Evolutionary conservation across 1,140 invertebrate genomes (phyloP).

Genomic region (Trichonephila inaurata): DNA sequence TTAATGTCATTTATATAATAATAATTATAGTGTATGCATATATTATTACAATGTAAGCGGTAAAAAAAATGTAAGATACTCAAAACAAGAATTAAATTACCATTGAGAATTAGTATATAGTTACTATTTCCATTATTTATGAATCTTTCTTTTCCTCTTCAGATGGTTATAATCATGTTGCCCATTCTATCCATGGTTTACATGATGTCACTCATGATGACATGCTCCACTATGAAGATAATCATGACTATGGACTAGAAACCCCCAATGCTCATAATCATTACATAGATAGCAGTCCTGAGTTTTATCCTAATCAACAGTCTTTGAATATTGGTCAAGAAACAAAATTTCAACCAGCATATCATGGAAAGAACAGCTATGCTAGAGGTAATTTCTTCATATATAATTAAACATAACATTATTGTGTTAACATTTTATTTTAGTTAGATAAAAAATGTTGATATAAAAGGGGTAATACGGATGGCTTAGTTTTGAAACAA

Average conservation of each 20-base stretch:
- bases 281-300: constrained; percentile 85
- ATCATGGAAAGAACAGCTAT: constrained; percentile 76
- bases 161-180: constrained; percentile 82
- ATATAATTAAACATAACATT: no score
- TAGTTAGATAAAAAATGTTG: no score
- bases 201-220: constrained; percentile 78
- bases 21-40: no score
- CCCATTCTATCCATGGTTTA: constrained; percentile 80
- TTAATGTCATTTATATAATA: no score
- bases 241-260: constrained; percentile 86
- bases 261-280: constrained; percentile 78
- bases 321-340: constrained; percentile 81
- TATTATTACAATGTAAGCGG: no score
- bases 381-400: constrained; percentile 68
- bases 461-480: no score
- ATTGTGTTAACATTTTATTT: no score
- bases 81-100: no score
- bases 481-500: no score
- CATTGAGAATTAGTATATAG: background rate
- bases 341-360: constrained; percentile 80
- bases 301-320: constrained; percentile 85
- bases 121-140: background rate
- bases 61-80: no score
- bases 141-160: constrained; percentile 71
- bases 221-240: constrained; percentile 83